Base-by-base conservation (phyloP, 2,888 invertebrate species). In the Watsonalla binaria region DNA sequence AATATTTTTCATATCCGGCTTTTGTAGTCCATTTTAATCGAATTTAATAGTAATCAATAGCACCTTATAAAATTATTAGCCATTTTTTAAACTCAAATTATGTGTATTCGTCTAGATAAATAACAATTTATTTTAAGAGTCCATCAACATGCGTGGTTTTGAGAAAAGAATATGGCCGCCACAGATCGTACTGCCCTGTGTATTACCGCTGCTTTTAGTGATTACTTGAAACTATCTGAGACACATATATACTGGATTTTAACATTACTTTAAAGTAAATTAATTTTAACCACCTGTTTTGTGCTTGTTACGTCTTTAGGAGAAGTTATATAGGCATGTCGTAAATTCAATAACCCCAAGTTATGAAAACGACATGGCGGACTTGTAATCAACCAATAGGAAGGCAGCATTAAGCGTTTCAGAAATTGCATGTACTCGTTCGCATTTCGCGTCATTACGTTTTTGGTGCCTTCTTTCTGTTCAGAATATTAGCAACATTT, bases 401-500 rank as follows among this genome's bases (percentile, higher is more conserved):
- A 93, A 89, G 85, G 88, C 87, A 91, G 92, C 92, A 93, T 92
- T 91, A 90, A 91, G 90, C 91, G 90, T 92, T 92, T 90, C 92
- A 92, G 92, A 92, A 49, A 92, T 92, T 92, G 92, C 92, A 92
- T 93, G 92, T 92, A 93, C 93, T 93, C 92, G 91, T 93, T 93
- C 92, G 92, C 92, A 92, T 91, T 92, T 93, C 93, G 94, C 94
- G 94, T 94, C 94, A 93, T 91, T 92, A 91, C 84, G 84, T 84
- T 92, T 93, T 93, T 90, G 89, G 92, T 92, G 92, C 91, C 90
- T 93, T 92, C 91, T 91, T 92, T 82, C 86, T 84, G 73, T 73
- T 69, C 72, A 78, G 76, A 80, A 82, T 82, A 74, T 80, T 72
- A 66, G 84, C 85, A 86, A 81, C 85, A 86, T 82, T 80, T 66